phyloP scores from a whole-genome alignment of 2,797 vertebrate genomes.

The Sternotherus odoratus region DNA sequence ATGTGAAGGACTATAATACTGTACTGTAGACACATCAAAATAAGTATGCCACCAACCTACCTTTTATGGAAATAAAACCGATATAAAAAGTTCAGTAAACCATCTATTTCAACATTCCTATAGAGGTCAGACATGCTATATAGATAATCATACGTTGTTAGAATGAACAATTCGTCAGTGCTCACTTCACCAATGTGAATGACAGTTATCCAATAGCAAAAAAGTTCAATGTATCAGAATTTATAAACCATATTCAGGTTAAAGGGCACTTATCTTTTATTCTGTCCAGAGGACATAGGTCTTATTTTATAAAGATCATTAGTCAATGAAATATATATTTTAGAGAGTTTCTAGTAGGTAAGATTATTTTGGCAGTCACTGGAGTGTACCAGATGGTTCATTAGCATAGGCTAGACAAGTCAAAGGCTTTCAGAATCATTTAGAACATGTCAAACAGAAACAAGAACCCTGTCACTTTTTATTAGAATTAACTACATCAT shows the following conservation, averaged over 20 bases:
- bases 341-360: constrained; percentile 76
- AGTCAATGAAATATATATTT: constrained; percentile 90
- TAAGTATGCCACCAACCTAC: not conserved
- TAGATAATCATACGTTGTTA: constrained; percentile 28
- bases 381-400: constrained; percentile 91
- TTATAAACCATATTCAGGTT: constrained; percentile 83
- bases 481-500: constrained; percentile 89
- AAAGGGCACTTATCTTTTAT: constrained; percentile 80
- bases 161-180: not conserved
- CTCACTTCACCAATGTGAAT: not conserved
- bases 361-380: constrained; percentile 83
- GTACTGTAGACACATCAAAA: not conserved
- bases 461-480: constrained; percentile 89
- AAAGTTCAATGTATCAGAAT: constrained; percentile 38
- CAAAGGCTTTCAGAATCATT: constrained; percentile 87
- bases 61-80: constrained; percentile 10
- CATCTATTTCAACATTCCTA: constrained; percentile 27
- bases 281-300: constrained; percentile 85
- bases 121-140: constrained; percentile 13
- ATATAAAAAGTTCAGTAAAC: not conserved
- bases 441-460: constrained; percentile 89
- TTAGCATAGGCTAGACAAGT: constrained; percentile 86
- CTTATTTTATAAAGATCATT: constrained; percentile 93
- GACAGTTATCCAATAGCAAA: not conserved
- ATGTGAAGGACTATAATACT: not conserved